phyloP scores from a whole-genome alignment of 2,113 vertebrate genomes.

The Mastomys natalensis region DNA sequence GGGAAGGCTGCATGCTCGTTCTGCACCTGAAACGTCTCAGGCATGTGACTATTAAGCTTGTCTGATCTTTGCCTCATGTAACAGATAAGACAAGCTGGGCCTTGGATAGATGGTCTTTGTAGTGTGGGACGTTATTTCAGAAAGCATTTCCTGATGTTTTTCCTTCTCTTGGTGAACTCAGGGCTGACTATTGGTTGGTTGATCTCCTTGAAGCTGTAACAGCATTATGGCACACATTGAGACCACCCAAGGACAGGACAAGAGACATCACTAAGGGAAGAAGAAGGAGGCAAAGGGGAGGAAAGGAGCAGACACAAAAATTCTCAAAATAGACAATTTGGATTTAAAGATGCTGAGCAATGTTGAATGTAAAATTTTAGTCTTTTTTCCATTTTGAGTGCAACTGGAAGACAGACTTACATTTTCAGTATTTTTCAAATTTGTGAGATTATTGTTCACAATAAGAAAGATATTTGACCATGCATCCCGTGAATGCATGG shows the following conservation, averaged over 20 bases:
- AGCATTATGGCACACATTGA: not conserved
- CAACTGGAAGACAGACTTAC: conserved; percentile 15
- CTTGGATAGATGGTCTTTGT: not conserved
- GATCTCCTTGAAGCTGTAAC: not conserved
- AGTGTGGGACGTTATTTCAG: not conserved
- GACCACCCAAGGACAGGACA: not conserved
- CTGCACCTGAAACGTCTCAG: not conserved
- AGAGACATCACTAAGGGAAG: not conserved
- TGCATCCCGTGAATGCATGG: not conserved
- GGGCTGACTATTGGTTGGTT: not conserved
- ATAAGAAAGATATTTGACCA: not conserved
- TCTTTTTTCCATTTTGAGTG: conserved; percentile 16
- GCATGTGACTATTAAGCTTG: conserved; percentile 26
- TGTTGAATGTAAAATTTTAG: not conserved
- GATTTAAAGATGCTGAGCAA: conserved; percentile 9
- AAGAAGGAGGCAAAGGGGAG: not conserved
- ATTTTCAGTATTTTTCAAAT: not conserved
- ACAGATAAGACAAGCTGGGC: not conserved
- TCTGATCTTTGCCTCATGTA: not conserved
- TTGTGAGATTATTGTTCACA: not conserved
- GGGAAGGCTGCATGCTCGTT: not conserved
- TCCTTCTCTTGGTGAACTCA: not conserved
- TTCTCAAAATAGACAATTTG: not conserved
- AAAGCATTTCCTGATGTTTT: not conserved
- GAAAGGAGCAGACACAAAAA: not conserved